These are phyloP conservation scores for Eupithecia exiguata DNA, from an alignment of 2,888 invertebrate species.

Conservation along the genomic window DNA sequence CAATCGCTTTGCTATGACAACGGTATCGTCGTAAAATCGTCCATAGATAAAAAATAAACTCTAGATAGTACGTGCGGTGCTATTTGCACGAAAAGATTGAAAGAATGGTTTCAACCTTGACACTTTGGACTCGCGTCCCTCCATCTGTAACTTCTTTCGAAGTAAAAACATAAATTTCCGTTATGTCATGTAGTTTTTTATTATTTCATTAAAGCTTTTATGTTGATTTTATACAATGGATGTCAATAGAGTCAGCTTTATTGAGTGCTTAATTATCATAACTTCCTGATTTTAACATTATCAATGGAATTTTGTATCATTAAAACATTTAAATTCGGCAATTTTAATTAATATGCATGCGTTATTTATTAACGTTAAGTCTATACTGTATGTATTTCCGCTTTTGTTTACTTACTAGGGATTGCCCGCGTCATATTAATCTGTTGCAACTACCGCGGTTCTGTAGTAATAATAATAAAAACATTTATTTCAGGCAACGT, in stretches of 20 bases:
- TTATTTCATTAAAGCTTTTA: neutral
- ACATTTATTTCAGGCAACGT: no score
- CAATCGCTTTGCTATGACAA: no score
- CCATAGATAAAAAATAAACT: no score
- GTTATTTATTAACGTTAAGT: neutral
- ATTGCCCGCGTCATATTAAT: neutral
- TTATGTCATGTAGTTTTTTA: neutral
- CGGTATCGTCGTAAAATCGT: no score
- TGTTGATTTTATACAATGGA: neutral
- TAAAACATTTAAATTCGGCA: neutral
- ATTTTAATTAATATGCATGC: slow-evolving; percentile 1
- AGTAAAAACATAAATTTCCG: neutral
- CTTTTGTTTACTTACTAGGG: neutral
- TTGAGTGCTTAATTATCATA: neutral
- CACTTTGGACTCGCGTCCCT: no score
- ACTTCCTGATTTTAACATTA: neutral
- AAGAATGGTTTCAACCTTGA: no score
- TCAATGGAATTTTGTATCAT: neutral
- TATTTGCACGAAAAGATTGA: no score
- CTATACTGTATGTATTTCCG: neutral
- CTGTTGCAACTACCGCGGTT: no score
- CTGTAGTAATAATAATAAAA: no score
- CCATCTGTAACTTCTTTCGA: no score
- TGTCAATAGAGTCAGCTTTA: neutral
- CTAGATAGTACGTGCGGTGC: no score